phyloP scores from a whole-genome alignment of 2,113 vertebrate genomes.

The Sitta europaea region DNA sequence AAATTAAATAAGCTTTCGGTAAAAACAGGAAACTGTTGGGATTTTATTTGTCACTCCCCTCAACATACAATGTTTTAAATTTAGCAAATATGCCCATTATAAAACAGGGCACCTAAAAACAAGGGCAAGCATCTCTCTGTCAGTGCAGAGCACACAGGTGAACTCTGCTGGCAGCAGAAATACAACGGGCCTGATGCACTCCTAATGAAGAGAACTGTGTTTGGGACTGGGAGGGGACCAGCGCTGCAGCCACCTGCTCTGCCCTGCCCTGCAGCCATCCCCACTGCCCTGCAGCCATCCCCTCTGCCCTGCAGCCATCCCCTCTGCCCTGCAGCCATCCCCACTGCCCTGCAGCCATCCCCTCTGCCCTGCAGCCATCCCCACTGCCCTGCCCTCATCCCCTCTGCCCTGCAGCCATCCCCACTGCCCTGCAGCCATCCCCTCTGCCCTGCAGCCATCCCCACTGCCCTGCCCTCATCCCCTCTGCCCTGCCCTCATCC shows the following conservation, averaged over 20 bases:
- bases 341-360: too few relatives aligned
- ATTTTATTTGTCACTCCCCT: background rate
- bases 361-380: too few relatives aligned
- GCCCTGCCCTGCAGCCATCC: background rate
- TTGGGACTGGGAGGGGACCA: accelerated
- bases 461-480: too few relatives aligned
- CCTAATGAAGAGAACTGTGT: background rate
- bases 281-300: too few relatives aligned
- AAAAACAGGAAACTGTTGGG: background rate
- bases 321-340: too few relatives aligned
- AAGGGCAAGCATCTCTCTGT: background rate
- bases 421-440: too few relatives aligned
- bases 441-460: too few relatives aligned
- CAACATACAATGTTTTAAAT: background rate
- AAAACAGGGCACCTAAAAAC: background rate
- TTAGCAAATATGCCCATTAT: background rate
- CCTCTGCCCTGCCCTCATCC: background rate
- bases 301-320: too few relatives aligned
- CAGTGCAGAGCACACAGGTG: background rate
- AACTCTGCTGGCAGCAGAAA: background rate
- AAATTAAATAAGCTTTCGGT: background rate
- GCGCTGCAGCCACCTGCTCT: too few relatives aligned
- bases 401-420: too few relatives aligned
- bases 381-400: too few relatives aligned
- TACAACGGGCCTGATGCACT: background rate